These are phyloP conservation scores for Hypomecis atomaria DNA, from an alignment of 2,888 invertebrate species.

Conservation along the genomic window DNA sequence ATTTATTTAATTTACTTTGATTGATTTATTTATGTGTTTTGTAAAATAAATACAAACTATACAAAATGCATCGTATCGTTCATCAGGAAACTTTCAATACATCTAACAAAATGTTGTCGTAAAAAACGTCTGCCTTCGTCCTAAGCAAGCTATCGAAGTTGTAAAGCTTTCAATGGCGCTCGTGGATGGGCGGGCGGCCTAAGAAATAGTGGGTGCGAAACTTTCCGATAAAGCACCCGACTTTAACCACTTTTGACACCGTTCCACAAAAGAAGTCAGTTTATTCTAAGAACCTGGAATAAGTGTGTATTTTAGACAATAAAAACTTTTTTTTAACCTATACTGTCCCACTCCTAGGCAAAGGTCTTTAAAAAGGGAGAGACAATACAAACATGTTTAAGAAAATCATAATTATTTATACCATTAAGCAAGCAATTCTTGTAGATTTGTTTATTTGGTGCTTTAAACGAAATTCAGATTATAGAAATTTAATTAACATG, in stretches of 20 bases:
- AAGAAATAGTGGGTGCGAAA: slow-evolving; percentile 31
- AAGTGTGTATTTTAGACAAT: neutral
- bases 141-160: slow-evolving; percentile 37
- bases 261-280: neutral
- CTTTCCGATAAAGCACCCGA: slow-evolving; percentile 21
- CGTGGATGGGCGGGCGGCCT: slow-evolving; percentile 31
- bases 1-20: too few species aligned
- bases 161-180: slow-evolving; percentile 31
- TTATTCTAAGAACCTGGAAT: neutral
- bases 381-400: too few species aligned
- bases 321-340: too few species aligned
- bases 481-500: too few species aligned
- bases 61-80: slow-evolving; percentile 1
- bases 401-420: too few species aligned
- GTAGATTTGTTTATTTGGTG: too few species aligned
- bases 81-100: slow-evolving; percentile 13
- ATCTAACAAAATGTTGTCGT: slow-evolving; percentile 28
- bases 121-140: slow-evolving; percentile 36
- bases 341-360: too few species aligned
- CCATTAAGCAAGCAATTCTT: too few species aligned
- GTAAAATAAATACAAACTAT: neutral
- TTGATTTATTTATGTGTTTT: too few species aligned
- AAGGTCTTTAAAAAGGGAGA: too few species aligned
- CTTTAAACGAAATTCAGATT: too few species aligned
- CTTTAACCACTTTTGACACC: slow-evolving; percentile 8